Conservation (phyloP, 1,140 invertebrate species). For the Pseudomyrmex sp. region DNA sequence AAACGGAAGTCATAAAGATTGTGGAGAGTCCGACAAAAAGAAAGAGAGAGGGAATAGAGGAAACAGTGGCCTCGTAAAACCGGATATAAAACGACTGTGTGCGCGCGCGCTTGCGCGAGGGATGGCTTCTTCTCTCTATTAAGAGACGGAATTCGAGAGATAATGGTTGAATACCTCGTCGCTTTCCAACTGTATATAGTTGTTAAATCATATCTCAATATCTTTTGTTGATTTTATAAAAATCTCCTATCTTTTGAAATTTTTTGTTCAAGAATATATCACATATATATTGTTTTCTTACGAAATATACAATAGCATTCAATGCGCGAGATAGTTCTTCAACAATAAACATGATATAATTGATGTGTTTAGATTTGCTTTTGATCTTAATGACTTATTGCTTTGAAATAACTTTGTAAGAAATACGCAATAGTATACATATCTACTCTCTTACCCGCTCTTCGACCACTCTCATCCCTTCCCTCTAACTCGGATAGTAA, state of each 20-base stretch:
- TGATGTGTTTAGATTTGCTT: no score
- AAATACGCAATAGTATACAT: not conserved
- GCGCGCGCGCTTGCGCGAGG: no score
- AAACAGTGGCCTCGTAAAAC: constrained; percentile 44
- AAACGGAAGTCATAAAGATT: constrained; percentile 62
- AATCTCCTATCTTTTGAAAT: not conserved
- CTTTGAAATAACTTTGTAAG: constrained; percentile 11
- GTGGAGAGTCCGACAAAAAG: not conserved
- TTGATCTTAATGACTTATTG: no score
- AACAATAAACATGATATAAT: not conserved
- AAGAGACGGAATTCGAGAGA: constrained; percentile 56
- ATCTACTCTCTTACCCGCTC: not conserved
- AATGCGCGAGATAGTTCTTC: not conserved
- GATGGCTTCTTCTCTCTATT: constrained; percentile 47
- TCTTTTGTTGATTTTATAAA: not conserved
- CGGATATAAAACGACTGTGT: constrained; percentile 57
- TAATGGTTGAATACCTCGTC: constrained; percentile 21
- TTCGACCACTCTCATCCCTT: constrained; percentile 3
- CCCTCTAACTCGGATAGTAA: constrained; percentile 24
- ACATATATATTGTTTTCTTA: not conserved
- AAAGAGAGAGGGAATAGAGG: not conserved
- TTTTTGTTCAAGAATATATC: not conserved
- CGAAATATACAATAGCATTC: not conserved
- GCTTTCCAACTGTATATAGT: constrained; percentile 1
- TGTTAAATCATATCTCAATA: not conserved